Evolutionary conservation across 2,888 invertebrate species (phyloP), one percentile per base, ranked within the genome.

Genomic region (Dioctria rufipes): DNA sequence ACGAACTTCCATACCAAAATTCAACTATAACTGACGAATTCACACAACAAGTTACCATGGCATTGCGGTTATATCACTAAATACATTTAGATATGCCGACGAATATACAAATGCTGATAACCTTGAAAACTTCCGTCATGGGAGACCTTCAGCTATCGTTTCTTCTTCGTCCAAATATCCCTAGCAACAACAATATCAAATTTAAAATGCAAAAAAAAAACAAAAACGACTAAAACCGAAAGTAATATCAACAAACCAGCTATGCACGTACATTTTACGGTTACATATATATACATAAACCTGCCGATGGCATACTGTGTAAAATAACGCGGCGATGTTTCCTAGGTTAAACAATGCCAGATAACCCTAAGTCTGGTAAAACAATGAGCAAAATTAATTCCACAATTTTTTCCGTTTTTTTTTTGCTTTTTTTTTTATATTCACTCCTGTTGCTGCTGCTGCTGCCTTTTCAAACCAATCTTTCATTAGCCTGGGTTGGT

Each of bases 331-430:
- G 58, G 11, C 2, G n/a, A 58, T 58, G n/a, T 61, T 61, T 37
- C 37, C 61, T 61, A 25, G 67, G 42, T 58, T 39, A 6, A 60
- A 73, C 73, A 73, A 73, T 73, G 60, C 40, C 54, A 73, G 73
- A 73, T 73, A 73, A 73, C 58, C 58, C 60, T 58, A 73, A 58
- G 40, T 60, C 9, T 9, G n/a, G 39, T 51, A 69, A 69, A 69
- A 69, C 73, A 73, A 73, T 73, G 60, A 60, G n/a, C 58, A 60
- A 42, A 73, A 73, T 73, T 73, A 73, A 73, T 73, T 73, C 58
- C 49, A 25, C 60, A 25, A 58, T 58, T 73, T 58, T 73, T 60
- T n/a, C 51, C 13, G 37, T 4, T 71, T n/a, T 51, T 51, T 25
- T 46, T 58, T 40, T 58, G 37, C 37, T 54, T 54, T 5, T 54